These are phyloP conservation scores for Semnornis frantzii DNA, from an alignment of 2,113 vertebrate genomes.

Conservation along the genomic window DNA sequence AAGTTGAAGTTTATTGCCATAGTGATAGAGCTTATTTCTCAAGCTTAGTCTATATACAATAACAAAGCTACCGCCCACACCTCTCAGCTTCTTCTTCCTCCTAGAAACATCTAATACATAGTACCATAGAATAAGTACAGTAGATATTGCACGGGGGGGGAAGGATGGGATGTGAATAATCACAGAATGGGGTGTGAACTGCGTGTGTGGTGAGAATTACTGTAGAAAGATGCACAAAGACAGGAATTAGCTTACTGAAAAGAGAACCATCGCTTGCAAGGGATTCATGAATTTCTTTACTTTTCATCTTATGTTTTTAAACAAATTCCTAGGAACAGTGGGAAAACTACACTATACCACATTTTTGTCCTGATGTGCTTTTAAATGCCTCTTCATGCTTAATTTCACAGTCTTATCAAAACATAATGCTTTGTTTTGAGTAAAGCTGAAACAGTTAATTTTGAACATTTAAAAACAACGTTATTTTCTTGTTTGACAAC, in stretches of 20 bases:
- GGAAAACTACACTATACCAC: neutral
- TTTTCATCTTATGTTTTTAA: neutral
- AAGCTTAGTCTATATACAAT: constrained; percentile 18
- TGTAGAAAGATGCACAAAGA: neutral
- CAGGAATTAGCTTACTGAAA: neutral
- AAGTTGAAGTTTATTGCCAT: constrained; percentile 56
- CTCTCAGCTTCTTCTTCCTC: constrained; percentile 23
- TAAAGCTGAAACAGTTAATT: neutral
- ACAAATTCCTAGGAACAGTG: neutral
- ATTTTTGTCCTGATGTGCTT: neutral
- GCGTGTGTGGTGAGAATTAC: neutral
- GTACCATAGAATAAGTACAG: neutral
- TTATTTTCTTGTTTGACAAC: neutral
- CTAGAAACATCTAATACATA: neutral
- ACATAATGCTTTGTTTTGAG: neutral
- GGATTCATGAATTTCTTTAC: neutral
- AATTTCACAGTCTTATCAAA: neutral
- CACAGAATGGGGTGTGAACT: neutral
- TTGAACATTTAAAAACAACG: neutral
- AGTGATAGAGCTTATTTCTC: constrained; percentile 45
- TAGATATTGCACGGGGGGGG: neutral
- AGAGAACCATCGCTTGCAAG: neutral
- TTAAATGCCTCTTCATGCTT: neutral
- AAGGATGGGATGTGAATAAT: too few species aligned
- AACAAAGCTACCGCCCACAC: constrained; percentile 41